Conservation (phyloP, 2,888 invertebrate genomes). For the Congeria kusceri region DNA sequence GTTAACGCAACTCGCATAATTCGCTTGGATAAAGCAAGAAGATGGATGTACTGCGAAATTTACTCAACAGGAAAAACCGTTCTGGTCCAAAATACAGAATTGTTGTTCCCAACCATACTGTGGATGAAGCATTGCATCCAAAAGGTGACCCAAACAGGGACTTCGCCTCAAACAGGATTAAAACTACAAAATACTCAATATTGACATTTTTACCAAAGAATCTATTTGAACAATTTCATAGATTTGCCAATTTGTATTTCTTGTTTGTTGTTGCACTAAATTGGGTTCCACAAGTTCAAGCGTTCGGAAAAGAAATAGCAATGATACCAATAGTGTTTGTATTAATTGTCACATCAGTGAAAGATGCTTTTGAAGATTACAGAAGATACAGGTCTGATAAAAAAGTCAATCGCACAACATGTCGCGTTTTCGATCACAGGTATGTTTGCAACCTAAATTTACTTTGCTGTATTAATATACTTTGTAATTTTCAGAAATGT, state of each 20-base stretch:
- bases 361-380: constrained; percentile 97
- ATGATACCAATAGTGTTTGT: constrained; percentile 98
- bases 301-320: constrained; percentile 97
- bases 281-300: constrained; percentile 94
- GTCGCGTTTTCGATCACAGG: constrained; percentile 91
- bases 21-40: not conserved
- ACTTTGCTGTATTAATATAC: no score
- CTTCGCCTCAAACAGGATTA: constrained; percentile 75
- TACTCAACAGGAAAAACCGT: constrained; percentile 64
- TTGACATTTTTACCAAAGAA: constrained; percentile 98
- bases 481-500: no score
- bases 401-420: constrained; percentile 96
- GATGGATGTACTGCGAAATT: constrained; percentile 71
- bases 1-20: no score
- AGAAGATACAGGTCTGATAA: constrained; percentile 95
- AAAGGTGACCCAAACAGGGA: constrained; percentile 77
- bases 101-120: constrained; percentile 76
- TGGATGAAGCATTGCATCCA: constrained; percentile 53
- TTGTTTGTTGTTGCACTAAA: constrained; percentile 97
- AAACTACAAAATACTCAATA: constrained; percentile 91
- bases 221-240: constrained; percentile 98
- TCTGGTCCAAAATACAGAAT: constrained; percentile 71
- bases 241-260: constrained; percentile 98
- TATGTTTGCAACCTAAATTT: not conserved
- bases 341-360: constrained; percentile 96